phyloP scores from a whole-genome alignment of 2,113 vertebrate species.

The Cathartes aura region DNA sequence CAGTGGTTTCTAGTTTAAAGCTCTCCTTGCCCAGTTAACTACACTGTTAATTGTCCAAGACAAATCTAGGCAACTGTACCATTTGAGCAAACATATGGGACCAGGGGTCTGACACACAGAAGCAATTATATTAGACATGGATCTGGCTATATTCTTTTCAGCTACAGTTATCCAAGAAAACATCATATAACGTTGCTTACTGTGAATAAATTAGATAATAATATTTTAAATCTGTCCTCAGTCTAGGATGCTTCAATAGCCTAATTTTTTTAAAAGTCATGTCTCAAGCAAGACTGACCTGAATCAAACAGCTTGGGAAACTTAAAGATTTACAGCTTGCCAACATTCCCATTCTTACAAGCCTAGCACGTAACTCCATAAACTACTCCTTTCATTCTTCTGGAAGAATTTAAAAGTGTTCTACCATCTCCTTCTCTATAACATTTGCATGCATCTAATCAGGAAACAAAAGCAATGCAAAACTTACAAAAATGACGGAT shows the following conservation, averaged over 20 bases:
- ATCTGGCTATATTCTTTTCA: neutral
- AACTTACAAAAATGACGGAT: neutral
- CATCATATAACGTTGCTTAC: neutral
- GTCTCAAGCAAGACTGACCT: neutral
- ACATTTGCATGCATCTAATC: neutral
- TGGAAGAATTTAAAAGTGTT: neutral
- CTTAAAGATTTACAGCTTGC: neutral
- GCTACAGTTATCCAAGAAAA: neutral
- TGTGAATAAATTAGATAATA: neutral
- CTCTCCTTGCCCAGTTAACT: neutral
- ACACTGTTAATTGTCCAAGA: neutral
- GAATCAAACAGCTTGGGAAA: neutral
- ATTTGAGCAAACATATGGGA: neutral
- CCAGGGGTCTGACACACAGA: neutral
- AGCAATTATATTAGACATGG: neutral
- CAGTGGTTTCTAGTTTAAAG: neutral
- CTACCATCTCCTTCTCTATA: neutral
- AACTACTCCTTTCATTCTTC: neutral
- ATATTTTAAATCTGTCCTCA: neutral
- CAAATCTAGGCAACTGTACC: neutral
- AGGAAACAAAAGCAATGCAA: neutral
- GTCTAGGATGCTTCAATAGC: neutral
- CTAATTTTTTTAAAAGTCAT: neutral
- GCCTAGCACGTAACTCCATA: neutral
- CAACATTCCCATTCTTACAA: neutral